Evolutionary conservation across 2,888 invertebrate species (phyloP).

Genomic region (Hipparchia semele): DNA sequence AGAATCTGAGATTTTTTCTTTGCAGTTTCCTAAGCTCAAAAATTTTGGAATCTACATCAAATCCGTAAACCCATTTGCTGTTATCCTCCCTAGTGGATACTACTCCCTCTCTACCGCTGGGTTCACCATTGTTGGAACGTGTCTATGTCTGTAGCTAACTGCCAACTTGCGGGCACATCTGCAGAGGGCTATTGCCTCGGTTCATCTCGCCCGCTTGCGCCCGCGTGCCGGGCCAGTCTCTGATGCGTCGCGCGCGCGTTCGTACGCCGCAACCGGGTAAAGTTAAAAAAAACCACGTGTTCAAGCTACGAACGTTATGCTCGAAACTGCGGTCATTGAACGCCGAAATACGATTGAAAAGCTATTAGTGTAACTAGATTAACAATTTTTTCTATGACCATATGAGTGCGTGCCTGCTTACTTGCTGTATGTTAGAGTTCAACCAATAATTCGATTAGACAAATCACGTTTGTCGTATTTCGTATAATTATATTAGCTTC

Average conservation of each 20-base stretch:
- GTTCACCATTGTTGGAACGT: not conserved
- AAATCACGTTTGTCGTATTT: constrained; percentile 14
- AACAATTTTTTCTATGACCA: constrained; percentile 20
- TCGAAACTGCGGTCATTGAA: constrained; percentile 47
- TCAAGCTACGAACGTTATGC: constrained; percentile 30
- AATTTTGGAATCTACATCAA: not conserved
- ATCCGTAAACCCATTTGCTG: not conserved
- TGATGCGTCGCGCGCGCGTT: constrained; percentile 68
- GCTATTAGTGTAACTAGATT: constrained; percentile 37
- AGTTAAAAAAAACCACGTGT: constrained; percentile 32
- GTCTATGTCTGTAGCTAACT: not conserved
- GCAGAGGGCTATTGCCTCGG: constrained; percentile 41
- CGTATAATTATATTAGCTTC: constrained; percentile 17
- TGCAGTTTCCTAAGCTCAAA: not conserved
- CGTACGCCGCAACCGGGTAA: constrained; percentile 58
- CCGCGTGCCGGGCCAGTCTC: constrained; percentile 60
- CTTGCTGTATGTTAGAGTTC: constrained; percentile 22
- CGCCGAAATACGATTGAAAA: constrained; percentile 38
- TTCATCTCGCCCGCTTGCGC: constrained; percentile 62
- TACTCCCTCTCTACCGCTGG: too few species aligned
- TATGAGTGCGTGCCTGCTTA: constrained; percentile 14
- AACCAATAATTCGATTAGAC: constrained; percentile 39
- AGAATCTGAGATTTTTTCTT: too few species aligned
- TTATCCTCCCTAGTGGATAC: not conserved
- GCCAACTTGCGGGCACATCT: constrained; percentile 30